Conservation (phyloP, 2,797 vertebrate genomes). For the Thunnus albacares region DNA sequence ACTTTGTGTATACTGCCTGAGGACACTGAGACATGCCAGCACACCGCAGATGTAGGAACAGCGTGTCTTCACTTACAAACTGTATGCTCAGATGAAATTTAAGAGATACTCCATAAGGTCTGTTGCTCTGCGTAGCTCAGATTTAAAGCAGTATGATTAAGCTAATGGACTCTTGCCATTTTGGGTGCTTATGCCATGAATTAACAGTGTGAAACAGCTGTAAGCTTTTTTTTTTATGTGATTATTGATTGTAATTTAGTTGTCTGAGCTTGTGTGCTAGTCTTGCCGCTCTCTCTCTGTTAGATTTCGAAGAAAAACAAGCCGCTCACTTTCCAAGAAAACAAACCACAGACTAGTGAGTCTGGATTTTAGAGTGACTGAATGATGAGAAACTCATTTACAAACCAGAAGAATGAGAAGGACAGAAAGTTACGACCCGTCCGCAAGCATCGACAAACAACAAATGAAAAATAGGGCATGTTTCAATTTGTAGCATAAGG, state of each 20-base stretch:
- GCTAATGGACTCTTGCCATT: background rate
- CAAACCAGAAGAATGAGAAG: background rate
- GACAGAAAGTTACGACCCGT: background rate
- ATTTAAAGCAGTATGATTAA: conserved; percentile 2
- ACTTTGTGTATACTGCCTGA: conserved; percentile 30
- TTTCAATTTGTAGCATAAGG: background rate
- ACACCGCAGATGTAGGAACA: conserved; percentile 15
- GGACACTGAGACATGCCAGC: conserved; percentile 32
- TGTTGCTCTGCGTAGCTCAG: background rate
- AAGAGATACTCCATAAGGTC: background rate
- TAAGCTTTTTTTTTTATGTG: background rate
- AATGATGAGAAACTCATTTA: background rate
- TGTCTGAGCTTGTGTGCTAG: background rate
- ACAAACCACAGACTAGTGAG: background rate
- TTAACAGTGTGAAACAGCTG: background rate
- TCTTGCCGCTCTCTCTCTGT: background rate
- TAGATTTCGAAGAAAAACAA: background rate
- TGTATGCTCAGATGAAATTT: background rate
- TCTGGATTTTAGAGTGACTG: background rate
- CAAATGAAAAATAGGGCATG: background rate
- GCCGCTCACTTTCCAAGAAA: background rate
- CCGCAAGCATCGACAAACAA: background rate
- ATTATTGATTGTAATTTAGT: background rate
- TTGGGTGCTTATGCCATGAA: background rate
- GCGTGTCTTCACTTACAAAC: conserved; percentile 12